Percentiles rank a stretch among this genome's conserved stretches.
Conservation (phyloP, 2,113 vertebrate species). For the Pygoscelis antarcticus region DNA sequence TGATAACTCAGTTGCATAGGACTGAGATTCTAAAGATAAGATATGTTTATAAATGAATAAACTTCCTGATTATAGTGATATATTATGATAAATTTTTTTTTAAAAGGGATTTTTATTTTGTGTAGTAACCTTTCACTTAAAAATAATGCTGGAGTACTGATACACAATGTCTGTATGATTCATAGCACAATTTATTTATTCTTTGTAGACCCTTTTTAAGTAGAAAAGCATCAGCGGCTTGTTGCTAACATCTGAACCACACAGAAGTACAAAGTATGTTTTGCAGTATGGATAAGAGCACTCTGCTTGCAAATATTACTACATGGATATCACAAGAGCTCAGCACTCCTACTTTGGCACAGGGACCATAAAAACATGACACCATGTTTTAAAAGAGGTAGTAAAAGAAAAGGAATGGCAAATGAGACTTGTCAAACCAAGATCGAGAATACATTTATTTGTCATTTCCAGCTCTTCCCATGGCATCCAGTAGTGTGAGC, state of each 20-base stretch:
- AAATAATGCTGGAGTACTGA: not conserved
- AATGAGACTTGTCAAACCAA: not conserved
- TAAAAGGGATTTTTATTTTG: not conserved
- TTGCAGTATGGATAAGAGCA: not conserved
- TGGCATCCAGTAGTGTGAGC: not conserved
- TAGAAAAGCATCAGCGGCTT: not conserved
- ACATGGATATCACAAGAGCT: not conserved
- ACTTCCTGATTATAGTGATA: slow-evolving; percentile 68
- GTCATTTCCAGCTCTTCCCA: not conserved
- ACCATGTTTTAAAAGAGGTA: not conserved
- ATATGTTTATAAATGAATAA: slow-evolving; percentile 81
- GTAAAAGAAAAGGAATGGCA: not conserved
- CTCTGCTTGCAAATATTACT: not conserved
- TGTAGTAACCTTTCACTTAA: not conserved
- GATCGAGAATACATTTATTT: not conserved
- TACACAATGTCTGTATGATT: not conserved
- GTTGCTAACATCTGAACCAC: not conserved
- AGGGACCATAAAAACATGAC: not conserved
- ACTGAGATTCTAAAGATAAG: slow-evolving; percentile 80
- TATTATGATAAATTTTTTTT: slow-evolving; percentile 23
- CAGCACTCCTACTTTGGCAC: not conserved
- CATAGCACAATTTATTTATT: not conserved
- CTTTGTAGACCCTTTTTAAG: not conserved
- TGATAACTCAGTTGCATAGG: slow-evolving; percentile 75
- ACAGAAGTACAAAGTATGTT: not conserved